Percentiles rank a stretch among this genome's conserved stretches.
Conservation (phyloP, 2,797 vertebrate genomes). For the Strix occidentalis region DNA sequence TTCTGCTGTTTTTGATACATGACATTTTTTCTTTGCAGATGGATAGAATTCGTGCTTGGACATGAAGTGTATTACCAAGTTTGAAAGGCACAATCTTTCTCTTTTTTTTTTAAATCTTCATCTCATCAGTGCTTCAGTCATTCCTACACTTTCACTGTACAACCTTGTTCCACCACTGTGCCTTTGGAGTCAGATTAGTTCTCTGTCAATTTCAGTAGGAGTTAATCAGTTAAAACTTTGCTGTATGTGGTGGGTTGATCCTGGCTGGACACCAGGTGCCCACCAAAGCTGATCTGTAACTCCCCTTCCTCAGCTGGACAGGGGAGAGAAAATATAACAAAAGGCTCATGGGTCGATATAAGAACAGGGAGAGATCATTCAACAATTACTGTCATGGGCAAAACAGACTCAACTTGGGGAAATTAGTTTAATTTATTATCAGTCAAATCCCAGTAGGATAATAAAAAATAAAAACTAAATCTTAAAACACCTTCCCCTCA, state of each 20-base stretch:
- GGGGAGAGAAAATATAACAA: not conserved
- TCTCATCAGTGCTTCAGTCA: not conserved
- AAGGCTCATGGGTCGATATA: too few species aligned
- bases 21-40: not conserved
- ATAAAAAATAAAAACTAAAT: not conserved
- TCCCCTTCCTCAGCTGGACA: not conserved
- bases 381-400: not conserved
- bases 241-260: not conserved
- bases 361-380: not conserved
- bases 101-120: not conserved
- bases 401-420: not conserved
- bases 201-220: not conserved
- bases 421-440: not conserved
- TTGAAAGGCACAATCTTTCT: not conserved
- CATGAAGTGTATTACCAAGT: not conserved
- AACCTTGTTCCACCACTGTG: not conserved
- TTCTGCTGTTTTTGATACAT: not conserved
- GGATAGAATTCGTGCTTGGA: not conserved
- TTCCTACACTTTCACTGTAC: not conserved
- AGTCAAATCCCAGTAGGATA: not conserved
- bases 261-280: not conserved
- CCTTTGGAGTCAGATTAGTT: not conserved
- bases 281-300: not conserved
- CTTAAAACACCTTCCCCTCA: not conserved
- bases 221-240: not conserved